Conservation (phyloP, 2,113 vertebrate species). For the Petaurus breviceps region DNA sequence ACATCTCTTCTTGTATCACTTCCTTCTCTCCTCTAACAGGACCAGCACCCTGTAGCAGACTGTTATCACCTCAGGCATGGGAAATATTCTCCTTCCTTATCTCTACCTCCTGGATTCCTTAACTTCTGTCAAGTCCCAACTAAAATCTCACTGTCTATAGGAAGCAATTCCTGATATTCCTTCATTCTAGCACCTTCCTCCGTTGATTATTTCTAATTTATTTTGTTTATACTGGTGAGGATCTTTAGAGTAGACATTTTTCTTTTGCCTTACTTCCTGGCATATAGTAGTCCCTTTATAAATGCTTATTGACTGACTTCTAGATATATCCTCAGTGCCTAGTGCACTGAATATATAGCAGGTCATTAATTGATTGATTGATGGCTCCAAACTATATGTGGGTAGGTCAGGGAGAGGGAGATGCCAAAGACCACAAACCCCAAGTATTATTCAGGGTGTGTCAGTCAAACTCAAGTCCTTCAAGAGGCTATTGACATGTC, state of each 20-base stretch:
- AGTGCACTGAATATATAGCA: neutral
- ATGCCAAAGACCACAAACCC: neutral
- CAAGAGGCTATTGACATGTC: neutral
- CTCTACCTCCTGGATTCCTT: neutral
- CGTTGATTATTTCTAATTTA: neutral
- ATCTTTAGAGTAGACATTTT: neutral
- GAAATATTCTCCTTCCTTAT: neutral
- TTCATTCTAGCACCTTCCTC: neutral
- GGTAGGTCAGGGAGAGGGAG: neutral
- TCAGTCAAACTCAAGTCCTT: neutral
- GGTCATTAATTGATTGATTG: neutral
- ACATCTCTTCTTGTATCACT: neutral
- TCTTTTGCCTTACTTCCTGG: neutral
- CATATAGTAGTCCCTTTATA: neutral
- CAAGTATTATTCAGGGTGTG: neutral
- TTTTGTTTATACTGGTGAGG: neutral
- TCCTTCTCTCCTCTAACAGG: neutral
- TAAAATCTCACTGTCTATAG: neutral
- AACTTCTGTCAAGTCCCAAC: neutral
- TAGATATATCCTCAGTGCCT: neutral
- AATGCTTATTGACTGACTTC: neutral
- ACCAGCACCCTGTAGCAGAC: neutral
- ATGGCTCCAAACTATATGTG: neutral
- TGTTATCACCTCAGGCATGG: neutral
- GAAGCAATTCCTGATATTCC: neutral